Evolutionary conservation across 2,888 invertebrate genomes (phyloP), one percentile per base, ranked within the genome.

Genomic region (Tolmerus cingulatus): DNA sequence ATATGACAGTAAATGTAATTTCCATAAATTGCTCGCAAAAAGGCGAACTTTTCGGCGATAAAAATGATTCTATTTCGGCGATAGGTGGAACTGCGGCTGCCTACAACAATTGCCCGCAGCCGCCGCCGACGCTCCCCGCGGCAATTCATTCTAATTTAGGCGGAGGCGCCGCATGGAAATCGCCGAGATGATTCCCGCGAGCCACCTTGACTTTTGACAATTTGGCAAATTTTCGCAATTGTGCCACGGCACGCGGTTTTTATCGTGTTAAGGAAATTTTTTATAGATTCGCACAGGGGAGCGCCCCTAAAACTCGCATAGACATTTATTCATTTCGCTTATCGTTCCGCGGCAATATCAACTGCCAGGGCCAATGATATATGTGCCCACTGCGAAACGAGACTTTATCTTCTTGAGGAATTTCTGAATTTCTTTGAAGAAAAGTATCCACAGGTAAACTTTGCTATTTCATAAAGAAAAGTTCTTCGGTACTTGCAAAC

Each of bases 1-100:
- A 81, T 81, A 55, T 46, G 81, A 81, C 81, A 81, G 27, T 16
- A 30, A 81, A 81, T 30, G 81, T 81, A 81, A 81, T 81, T 81
- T 81, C 55, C 81, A 81, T 81, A 55, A 81, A 81, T 81, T 81
- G 46, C 55, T 55, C 23, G 30, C 16, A 51, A 43, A 55, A 27
- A 81, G 23, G 81, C 30, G 16, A 55, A 81, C 19, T 76, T 76
- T 30, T 51, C n/a, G 51, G 43, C 46, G 27, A 55, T 55, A 51
- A 19, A 78, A 78, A 46, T 43, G 40, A 46, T 78, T 78, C 78
- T 46, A 76, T 76, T 76, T 37, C n/a, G 76, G 40, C 37, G 40
- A 76, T 76, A 40, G 37, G 37, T 76, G 76, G n/a, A 76, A 76
- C 40, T 76, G 76, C 40, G 1, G 8, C 76, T n/a, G 76, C 76